Evolutionary conservation across 1,140 invertebrate species (phyloP), one percentile per base, ranked within the genome.

Genomic region (Apis cerana): DNA sequence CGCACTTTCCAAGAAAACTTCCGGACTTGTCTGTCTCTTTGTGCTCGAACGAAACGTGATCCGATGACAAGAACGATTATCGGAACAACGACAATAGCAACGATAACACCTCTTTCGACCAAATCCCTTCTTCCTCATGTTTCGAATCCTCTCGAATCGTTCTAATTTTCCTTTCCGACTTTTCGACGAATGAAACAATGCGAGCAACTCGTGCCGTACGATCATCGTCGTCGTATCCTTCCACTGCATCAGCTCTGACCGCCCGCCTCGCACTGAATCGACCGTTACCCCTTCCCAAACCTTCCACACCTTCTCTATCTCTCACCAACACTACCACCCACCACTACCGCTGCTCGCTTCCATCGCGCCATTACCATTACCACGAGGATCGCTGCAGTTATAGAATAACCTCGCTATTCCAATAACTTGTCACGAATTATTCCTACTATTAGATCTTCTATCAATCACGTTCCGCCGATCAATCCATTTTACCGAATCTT

Each of bases 241-340:
- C 9, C 23, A 54, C 56, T 69, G 61, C 68, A 80, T 87, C 82
- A 81, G 85, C 86, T 90, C 17, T 64, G 88, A 87, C 75, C 88
- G 89, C 83, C 89, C 81, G 84, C 84, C 89, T 89, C 89, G 90
- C 81, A 91, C 89, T 90, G 89, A 90, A 82, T 74, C 68, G 61
- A 84, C 67, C 83, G 33, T 8, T 85, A 70, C 89, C 89, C 89
- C 89, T 71, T 76, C 82, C 82, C 64, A 21, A 74, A 43, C 33
- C 33, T 59, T 33, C 4, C 21, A 21, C 19, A 23, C 23, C 43
- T n/a, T 54, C 43, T 23, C 7, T 27, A 17, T 43, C n/a, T 19
- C 23, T n/a, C 43, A 17, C 23, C n/a, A 2, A 61, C n/a, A 11
- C n/a, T 11, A 12, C 21, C 21, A 8, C 56, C 56, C 54, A 8